Evolutionary conservation across 2,888 invertebrate genomes (phyloP).

Genomic region (Drosophila pegasa): DNA sequence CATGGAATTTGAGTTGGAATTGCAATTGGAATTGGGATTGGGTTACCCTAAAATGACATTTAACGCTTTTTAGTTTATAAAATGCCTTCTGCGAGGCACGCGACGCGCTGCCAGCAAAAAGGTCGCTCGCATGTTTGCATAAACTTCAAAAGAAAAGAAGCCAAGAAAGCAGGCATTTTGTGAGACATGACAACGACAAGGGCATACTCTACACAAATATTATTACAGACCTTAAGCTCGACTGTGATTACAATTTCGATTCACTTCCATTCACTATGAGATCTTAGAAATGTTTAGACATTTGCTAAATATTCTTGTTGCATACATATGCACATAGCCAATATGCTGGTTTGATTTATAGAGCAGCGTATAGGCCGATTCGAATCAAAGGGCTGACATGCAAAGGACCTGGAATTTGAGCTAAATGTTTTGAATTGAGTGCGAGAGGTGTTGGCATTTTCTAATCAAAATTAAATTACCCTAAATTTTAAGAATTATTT

Average conservation of each 20-base stretch:
- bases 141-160: slow-evolving; percentile 43
- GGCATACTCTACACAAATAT: neutral
- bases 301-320: neutral
- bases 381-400: slow-evolving; percentile 44
- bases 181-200: neutral
- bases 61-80: slow-evolving; percentile 78
- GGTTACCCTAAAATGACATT: slow-evolving; percentile 79
- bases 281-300: neutral
- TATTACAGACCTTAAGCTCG: neutral
- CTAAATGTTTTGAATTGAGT: slow-evolving; percentile 64
- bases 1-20: slow-evolving; percentile 9
- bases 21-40: slow-evolving; percentile 35
- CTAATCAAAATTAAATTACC: neutral
- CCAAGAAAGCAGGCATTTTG: neutral
- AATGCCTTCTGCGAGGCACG: slow-evolving; percentile 66
- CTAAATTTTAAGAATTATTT: slow-evolving; percentile 13
- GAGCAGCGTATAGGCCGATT: slow-evolving; percentile 7
- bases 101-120: slow-evolving; percentile 56
- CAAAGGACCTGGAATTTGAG: slow-evolving; percentile 51
- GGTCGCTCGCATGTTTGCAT: slow-evolving; percentile 68
- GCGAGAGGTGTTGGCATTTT: slow-evolving; percentile 57
- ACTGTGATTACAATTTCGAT: neutral
- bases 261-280: neutral
- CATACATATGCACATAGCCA: neutral
- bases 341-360: neutral